These are phyloP conservation scores for Aspidiotus destructor DNA, from an alignment of 2,888 invertebrate genomes.

Conservation along the genomic window DNA sequence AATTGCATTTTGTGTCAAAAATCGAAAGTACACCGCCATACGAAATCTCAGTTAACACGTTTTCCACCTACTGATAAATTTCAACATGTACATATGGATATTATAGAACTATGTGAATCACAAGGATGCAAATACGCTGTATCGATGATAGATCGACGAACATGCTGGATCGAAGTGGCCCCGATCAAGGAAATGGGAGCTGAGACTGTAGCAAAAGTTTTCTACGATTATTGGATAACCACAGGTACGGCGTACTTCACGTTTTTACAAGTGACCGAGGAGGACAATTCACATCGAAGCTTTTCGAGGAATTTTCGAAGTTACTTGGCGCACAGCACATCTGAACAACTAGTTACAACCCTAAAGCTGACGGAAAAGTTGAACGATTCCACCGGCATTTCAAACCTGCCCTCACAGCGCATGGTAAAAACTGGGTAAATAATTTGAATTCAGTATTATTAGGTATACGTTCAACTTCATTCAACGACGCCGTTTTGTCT, in stretches of 20 bases:
- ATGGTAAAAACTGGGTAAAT: too few relatives aligned
- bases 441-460: too few relatives aligned
- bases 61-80: conserved; percentile 39
- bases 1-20: conserved; percentile 40
- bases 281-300: neutral
- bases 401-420: too few relatives aligned
- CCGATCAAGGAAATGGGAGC: neutral
- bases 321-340: conserved; percentile 36
- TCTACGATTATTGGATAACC: neutral
- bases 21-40: conserved; percentile 40
- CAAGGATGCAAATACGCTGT: neutral
- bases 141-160: neutral
- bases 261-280: neutral
- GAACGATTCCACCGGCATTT: too few relatives aligned
- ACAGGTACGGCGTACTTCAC: neutral
- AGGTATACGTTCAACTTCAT: too few relatives aligned
- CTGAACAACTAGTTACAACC: conserved; percentile 36
- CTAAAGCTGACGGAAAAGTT: too few relatives aligned
- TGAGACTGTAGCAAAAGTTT: neutral
- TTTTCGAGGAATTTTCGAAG: conserved; percentile 37
- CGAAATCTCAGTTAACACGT: conserved; percentile 37
- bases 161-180: neutral
- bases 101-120: neutral
- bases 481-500: too few relatives aligned
- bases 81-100: conserved; percentile 36